Percentiles rank a stretch among this genome's conserved stretches.
Conservation (phyloP, 2,888 invertebrate genomes). For the Chouioia cunea region DNA sequence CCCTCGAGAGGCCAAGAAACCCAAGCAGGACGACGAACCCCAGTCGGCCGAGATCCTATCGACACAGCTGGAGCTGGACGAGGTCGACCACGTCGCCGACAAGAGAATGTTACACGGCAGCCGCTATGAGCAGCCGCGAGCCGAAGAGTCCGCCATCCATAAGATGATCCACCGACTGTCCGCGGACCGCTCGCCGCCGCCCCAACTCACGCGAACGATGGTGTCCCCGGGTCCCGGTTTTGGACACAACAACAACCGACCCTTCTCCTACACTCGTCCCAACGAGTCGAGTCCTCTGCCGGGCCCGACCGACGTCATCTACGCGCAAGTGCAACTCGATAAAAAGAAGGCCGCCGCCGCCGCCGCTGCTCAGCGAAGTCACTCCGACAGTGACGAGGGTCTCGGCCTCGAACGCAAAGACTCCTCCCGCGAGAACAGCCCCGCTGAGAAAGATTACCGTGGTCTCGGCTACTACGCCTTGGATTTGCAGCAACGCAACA, state of each 20-base stretch:
- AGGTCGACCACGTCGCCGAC: slow-evolving; percentile 52
- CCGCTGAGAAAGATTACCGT: slow-evolving; percentile 64
- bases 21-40: slow-evolving; percentile 27
- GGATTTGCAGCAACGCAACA: slow-evolving; percentile 59
- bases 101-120: slow-evolving; percentile 63
- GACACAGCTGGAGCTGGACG: slow-evolving; percentile 45
- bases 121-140: slow-evolving; percentile 59
- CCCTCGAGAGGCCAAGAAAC: slow-evolving; percentile 12
- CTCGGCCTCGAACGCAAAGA: slow-evolving; percentile 76
- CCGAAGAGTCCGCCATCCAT: slow-evolving; percentile 74
- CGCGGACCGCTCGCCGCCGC: slow-evolving; percentile 78
- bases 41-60: slow-evolving; percentile 6
- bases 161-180: slow-evolving; percentile 82
- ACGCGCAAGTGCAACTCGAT: slow-evolving; percentile 78
- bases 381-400: slow-evolving; percentile 85
- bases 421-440: slow-evolving; percentile 65
- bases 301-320: slow-evolving; percentile 76
- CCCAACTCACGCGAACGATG: slow-evolving; percentile 73
- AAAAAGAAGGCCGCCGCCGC: slow-evolving; percentile 71
- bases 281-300: slow-evolving; percentile 71
- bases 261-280: slow-evolving; percentile 83
- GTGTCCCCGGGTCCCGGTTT: slow-evolving; percentile 74
- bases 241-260: slow-evolving; percentile 80
- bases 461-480: slow-evolving; percentile 59
- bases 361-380: slow-evolving; percentile 71